Evolutionary conservation across 1,140 invertebrate genomes (phyloP), one percentile per base, ranked within the genome.

Genomic region (Drosophila truncata): DNA sequence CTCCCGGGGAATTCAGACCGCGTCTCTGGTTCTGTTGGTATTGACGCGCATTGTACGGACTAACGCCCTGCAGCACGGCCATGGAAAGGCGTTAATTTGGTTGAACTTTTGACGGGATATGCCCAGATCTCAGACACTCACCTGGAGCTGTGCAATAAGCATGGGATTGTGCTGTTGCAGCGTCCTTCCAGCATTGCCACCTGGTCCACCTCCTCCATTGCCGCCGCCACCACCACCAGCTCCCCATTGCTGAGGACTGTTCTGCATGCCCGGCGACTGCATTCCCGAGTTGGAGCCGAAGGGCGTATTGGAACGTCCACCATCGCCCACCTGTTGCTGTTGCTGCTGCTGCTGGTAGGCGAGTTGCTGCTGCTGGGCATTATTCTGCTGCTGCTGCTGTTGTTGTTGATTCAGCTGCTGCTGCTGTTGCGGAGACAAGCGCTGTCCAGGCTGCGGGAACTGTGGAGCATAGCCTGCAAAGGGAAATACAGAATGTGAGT

Each of bases 81-180:
- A 54, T 39, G 46, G 16, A 67, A 73, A 27, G 52, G 66, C 37
- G 72, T 84, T 80, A 90, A 46, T 61, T 61, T 23, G 20, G 10
- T 27, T 14, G 11, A 33, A 11, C 18, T 37, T 60, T 27, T 6
- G 27, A 20, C n/a, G 41, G 25, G 8, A 25, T 10, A 14, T 7
- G 10, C 33, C 49, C 16, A 4, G n/a, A 9, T 37, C 18, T 49
- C 37, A 55, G 23, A 49, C 66, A 84, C 75, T 78, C 93, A 96
- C 96, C 82, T 95, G 95, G 64, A 97, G 93, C 92, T 97, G 96
- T 67, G 96, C 95, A 93, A 95, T 97, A 65, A 97, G 93, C 95
- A 97, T 96, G 7, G 97, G 96, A 93, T 96, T 96, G 92, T 96
- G 95, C 93, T 96, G 95, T 69, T 95, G 95, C 44, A 95, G 65